A percentile compares a stretch with the other conserved stretches of the same genome.
phyloP scores from a whole-genome alignment of 2,797 vertebrate species.

The Enteromius thamalakanensis region DNA sequence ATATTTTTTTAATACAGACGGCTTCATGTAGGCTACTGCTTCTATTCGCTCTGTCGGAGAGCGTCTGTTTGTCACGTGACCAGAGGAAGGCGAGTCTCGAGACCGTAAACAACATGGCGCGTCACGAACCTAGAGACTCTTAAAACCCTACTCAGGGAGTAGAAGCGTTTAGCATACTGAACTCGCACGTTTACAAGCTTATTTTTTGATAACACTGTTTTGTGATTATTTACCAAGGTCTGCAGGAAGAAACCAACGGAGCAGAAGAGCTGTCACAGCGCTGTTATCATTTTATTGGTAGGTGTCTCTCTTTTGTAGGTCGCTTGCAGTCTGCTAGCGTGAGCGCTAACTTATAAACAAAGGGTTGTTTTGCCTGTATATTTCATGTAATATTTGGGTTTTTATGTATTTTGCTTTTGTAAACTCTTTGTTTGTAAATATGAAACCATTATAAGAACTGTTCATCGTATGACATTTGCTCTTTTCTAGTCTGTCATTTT shows the following conservation, averaged over 20 bases:
- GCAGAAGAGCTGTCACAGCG: slow-evolving; percentile 37
- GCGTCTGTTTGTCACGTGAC: slow-evolving; percentile 53
- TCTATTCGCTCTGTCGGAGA: not conserved
- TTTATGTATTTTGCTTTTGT: not conserved
- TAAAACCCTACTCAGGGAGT: slow-evolving; percentile 45
- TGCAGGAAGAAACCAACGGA: slow-evolving; percentile 18
- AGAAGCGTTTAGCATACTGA: not conserved
- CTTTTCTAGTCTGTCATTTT: not conserved
- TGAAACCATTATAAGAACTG: not conserved
- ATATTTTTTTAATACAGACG: not conserved
- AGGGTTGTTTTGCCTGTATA: not conserved
- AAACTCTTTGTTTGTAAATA: not conserved
- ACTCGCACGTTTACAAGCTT: not conserved
- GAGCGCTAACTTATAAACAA: slow-evolving; percentile 29
- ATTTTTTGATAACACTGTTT: not conserved
- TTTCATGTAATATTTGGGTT: not conserved
- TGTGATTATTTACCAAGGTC: not conserved
- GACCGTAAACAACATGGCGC: slow-evolving; percentile 85
- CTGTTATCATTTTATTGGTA: slow-evolving; percentile 23
- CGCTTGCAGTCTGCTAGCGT: slow-evolving; percentile 29
- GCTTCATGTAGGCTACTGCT: not conserved
- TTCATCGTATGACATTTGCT: slow-evolving; percentile 1
- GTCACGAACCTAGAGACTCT: slow-evolving; percentile 55
- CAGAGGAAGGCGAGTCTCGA: slow-evolving; percentile 42
- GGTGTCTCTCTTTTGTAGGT: slow-evolving; percentile 29